Percentiles rank a stretch among this genome's conserved stretches.
Conservation (phyloP, 2,113 vertebrate genomes). For the Rallus limicola region DNA sequence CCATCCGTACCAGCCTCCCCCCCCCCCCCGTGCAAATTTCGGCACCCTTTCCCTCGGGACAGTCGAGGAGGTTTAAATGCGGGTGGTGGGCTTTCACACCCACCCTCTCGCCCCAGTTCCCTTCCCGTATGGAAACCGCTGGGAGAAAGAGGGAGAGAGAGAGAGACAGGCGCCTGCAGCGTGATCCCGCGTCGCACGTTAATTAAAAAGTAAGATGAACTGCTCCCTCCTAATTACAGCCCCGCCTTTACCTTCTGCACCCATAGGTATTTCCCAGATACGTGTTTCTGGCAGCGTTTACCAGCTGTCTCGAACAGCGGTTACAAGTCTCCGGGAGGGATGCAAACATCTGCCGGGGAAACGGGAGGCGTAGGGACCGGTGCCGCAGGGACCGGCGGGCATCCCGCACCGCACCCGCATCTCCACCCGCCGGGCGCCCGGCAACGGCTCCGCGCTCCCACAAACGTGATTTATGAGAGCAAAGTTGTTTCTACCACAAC, state of each 20-base stretch:
- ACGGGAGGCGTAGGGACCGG: neutral
- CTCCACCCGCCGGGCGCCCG: neutral
- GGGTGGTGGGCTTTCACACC: neutral
- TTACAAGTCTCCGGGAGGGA: constrained; percentile 65
- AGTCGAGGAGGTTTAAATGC: neutral
- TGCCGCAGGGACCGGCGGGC: neutral
- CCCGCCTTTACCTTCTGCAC: constrained; percentile 9
- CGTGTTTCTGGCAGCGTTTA: constrained; percentile 4
- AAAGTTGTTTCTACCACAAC: neutral
- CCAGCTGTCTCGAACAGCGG: constrained; percentile 82
- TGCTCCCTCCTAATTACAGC: neutral
- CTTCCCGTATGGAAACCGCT: fast-evolving
- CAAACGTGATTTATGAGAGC: neutral
- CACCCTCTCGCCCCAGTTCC: fast-evolving
- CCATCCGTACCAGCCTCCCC: neutral
- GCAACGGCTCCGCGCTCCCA: neutral
- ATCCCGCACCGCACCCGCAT: neutral
- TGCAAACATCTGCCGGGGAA: constrained; percentile 77
- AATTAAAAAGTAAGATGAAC: neutral
- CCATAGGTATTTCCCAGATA: constrained; percentile 41
- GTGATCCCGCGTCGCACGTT: neutral
- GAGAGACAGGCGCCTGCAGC: neutral
- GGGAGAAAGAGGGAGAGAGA: neutral
- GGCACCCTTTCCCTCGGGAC: neutral
- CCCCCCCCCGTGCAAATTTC: neutral